Evolutionary conservation across 1,140 invertebrate species (phyloP), one percentile per base, ranked within the genome.

Genomic region (Diabrotica undecimpunctata): DNA sequence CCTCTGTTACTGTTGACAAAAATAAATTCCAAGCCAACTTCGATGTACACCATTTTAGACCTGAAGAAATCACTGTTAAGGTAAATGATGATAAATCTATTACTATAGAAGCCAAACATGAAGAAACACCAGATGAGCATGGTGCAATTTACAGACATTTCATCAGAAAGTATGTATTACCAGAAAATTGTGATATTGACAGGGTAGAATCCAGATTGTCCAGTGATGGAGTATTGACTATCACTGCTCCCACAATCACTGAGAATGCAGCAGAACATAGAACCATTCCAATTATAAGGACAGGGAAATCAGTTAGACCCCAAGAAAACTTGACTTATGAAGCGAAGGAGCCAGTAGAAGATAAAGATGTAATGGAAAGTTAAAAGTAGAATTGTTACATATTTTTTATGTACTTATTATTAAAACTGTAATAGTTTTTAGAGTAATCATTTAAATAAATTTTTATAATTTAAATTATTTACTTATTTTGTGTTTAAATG

Each of bases 61-160:
- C 87, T 0, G 83, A 88, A 62, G 86, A 88, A 74, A 80, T 88
- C 25, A 79, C 77, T 37, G 84, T 88, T 1, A 87, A 85, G 71
- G 83, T 83, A 1, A 76, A 81, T 6, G 84, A 54, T n/a, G 88
- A 89, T 71, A 83, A 86, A 46, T 81, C 78, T 38, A 81, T 92
- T 8, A 81, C 87, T 2, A 82, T 92, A n/a, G 83, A 87, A 74
- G 89, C 85, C 2, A 88, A 88, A 71, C 90, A 91, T 70, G 88
- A 91, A 68, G 84, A 90, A 54, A 87, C 86, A 62, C 77, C 83
- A 39, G 86, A 89, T 66, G 83, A 88, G 41, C 83, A 87, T 62
- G 86, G 86, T 7, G 86, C 82, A 67, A 83, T 90, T 54, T 83
- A 85, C 2, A 83, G 89, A 35, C 86, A 89, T 53, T 91, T 91